phyloP scores from a whole-genome alignment of 2,888 invertebrate genomes.

The Tupiocoris notatus region DNA sequence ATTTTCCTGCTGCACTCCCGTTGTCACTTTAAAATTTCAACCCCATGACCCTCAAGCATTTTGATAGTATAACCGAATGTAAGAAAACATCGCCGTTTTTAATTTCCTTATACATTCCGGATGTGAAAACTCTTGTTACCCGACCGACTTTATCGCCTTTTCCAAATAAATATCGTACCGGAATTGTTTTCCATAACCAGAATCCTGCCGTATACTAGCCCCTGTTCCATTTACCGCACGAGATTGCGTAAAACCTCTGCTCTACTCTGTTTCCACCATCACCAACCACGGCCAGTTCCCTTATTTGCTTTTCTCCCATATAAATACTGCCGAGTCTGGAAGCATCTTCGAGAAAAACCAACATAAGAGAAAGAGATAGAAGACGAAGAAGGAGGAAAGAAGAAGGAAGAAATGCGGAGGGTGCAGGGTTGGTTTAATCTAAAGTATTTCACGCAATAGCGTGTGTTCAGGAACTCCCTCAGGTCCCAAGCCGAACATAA shows the following conservation, averaged over 20 bases:
- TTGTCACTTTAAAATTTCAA: too few species aligned
- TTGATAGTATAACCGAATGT: too few species aligned
- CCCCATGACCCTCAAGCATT: too few species aligned
- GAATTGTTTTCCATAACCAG: background rate
- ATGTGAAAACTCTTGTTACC: background rate
- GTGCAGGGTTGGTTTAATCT: constrained; percentile 41
- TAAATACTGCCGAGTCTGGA: constrained; percentile 17
- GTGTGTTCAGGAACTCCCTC: constrained; percentile 39
- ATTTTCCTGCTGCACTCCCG: too few species aligned
- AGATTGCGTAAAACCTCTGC: constrained; percentile 31
- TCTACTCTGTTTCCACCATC: background rate
- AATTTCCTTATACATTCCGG: background rate
- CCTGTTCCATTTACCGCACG: background rate
- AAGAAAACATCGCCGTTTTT: background rate
- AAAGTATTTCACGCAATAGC: constrained; percentile 46
- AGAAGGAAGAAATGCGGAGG: too few species aligned
- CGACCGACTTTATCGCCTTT: background rate
- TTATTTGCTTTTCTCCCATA: constrained; percentile 30
- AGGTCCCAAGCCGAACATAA: constrained; percentile 50
- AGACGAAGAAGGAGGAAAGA: background rate
- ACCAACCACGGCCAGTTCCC: constrained; percentile 5
- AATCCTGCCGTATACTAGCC: background rate
- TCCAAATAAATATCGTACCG: background rate
- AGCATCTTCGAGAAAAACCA: constrained; percentile 16
- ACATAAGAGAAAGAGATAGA: background rate